Evolutionary conservation across 2,113 vertebrate species (phyloP).

Genomic region (Lepisosteus oculatus): DNA sequence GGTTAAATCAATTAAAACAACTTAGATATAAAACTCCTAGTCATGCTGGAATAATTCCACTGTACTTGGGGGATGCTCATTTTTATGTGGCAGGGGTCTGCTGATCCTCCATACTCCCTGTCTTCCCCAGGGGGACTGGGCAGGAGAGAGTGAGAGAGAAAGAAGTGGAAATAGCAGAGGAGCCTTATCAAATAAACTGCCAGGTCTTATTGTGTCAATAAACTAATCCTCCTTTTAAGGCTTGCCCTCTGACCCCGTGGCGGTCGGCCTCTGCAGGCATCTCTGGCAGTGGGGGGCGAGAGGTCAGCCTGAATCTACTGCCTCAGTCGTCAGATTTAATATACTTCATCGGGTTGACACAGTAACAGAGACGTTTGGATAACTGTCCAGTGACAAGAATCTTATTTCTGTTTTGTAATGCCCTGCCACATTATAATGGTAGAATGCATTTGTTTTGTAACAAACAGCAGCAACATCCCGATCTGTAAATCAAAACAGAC

Average conservation of each 20-base stretch:
- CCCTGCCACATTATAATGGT: too few relatives aligned
- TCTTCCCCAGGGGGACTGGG: conserved; percentile 50
- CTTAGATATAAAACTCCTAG: too few relatives aligned
- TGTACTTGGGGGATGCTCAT: conserved; percentile 46
- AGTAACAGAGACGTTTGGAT: too few relatives aligned
- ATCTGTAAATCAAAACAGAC: too few relatives aligned
- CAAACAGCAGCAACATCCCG: too few relatives aligned
- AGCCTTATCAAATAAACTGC: conserved; percentile 71
- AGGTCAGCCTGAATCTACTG: neutral
- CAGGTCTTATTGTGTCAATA: conserved; percentile 73
- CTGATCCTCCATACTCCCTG: conserved; percentile 44
- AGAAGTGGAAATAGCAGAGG: conserved; percentile 52
- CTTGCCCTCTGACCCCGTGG: conserved; percentile 63
- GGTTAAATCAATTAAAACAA: too few relatives aligned
- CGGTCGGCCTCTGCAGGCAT: conserved; percentile 43
- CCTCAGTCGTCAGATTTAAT: too few relatives aligned
- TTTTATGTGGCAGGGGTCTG: conserved; percentile 40
- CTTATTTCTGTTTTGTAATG: too few relatives aligned
- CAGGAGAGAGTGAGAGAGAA: conserved; percentile 48
- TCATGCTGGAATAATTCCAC: too few relatives aligned
- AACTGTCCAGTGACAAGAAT: too few relatives aligned
- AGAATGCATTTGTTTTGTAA: too few relatives aligned
- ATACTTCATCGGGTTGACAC: too few relatives aligned
- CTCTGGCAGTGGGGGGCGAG: conserved; percentile 53
- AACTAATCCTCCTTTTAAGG: conserved; percentile 68